Evolutionary conservation across 2,113 vertebrate species (phyloP).

Genomic region (Sakesphorus luctuosus): DNA sequence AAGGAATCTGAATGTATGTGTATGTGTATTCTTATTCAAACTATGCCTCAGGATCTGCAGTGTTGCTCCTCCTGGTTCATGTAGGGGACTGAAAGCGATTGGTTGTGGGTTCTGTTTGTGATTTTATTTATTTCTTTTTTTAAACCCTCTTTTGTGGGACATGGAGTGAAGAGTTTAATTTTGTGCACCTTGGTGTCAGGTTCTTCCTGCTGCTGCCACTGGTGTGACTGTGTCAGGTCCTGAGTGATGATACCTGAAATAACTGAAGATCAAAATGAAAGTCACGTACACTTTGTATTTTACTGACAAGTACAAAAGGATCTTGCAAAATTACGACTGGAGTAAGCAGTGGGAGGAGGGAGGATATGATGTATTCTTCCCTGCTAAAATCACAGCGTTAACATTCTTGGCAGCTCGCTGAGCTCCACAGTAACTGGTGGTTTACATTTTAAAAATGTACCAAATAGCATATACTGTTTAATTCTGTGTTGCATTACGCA

Average conservation of each 20-base stretch:
- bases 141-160: background rate
- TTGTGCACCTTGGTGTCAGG: fast-evolving
- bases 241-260: background rate
- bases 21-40: background rate
- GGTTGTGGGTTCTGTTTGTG: background rate
- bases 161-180: background rate
- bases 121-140: background rate
- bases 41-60: background rate
- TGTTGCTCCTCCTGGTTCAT: background rate
- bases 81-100: background rate
- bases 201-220: background rate
- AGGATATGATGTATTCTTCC: slow-evolving; percentile 8
- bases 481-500: slow-evolving; percentile 44
- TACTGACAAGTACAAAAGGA: background rate
- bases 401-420: slow-evolving; percentile 17
- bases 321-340: background rate
- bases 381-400: slow-evolving; percentile 14
- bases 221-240: background rate
- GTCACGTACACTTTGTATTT: background rate
- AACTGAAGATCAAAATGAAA: background rate
- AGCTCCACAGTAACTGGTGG: slow-evolving; percentile 3
- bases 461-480: slow-evolving; percentile 9
- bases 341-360: slow-evolving; percentile 16
- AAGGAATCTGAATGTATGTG: background rate
- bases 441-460: slow-evolving; percentile 56